Conservation (phyloP, 2,113 vertebrate species). For the Gobius niger region DNA sequence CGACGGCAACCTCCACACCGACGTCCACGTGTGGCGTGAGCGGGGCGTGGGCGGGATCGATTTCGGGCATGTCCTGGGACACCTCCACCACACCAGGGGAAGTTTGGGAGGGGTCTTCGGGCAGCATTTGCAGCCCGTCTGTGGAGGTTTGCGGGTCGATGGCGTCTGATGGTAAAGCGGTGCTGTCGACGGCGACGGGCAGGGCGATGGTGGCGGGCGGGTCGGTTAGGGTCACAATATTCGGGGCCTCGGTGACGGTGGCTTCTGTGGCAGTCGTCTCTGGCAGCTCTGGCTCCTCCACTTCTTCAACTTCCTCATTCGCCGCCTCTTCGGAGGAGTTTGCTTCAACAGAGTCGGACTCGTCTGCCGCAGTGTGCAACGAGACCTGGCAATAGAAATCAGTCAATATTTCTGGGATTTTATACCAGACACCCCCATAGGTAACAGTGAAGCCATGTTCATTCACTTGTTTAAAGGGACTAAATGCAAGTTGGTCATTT, state of each 20-base stretch:
- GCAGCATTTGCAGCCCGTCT: slow-evolving; percentile 2
- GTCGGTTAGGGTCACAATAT: neutral
- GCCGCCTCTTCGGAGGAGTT: slow-evolving; percentile 46
- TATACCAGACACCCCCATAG: neutral
- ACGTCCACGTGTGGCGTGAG: neutral
- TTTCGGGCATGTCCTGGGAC: slow-evolving; percentile 10
- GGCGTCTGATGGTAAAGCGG: slow-evolving; percentile 11
- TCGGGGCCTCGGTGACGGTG: neutral
- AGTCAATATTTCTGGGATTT: neutral
- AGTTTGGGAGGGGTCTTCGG: slow-evolving; percentile 25
- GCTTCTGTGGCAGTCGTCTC: neutral
- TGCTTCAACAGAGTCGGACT: slow-evolving; percentile 46
- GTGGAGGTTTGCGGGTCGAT: slow-evolving; percentile 33
- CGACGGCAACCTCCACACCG: neutral
- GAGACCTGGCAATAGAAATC: slow-evolving; percentile 32
- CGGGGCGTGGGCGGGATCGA: neutral
- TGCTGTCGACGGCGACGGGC: neutral
- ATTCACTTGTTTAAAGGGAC: no score
- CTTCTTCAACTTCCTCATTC: neutral
- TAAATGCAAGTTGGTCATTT: no score
- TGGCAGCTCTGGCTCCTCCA: slow-evolving; percentile 12
- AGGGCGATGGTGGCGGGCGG: neutral
- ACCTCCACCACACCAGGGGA: neutral
- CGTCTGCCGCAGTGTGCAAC: slow-evolving; percentile 11
- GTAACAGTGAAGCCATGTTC: no score